Evolutionary conservation across 1,140 invertebrate genomes (phyloP).

Genomic region (Drosophila kurseongensis): DNA sequence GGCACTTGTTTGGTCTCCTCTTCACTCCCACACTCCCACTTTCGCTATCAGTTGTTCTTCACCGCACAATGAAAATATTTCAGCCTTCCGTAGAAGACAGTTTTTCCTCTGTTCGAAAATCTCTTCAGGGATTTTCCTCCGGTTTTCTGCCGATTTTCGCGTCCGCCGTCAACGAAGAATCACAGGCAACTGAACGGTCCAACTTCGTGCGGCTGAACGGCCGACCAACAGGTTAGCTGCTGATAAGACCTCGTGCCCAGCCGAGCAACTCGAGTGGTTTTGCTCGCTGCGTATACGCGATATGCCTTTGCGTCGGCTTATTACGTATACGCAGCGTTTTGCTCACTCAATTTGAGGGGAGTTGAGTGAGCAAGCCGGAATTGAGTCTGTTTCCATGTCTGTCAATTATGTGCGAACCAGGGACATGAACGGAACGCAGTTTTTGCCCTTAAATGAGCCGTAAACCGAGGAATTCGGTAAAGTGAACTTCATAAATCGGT

Average conservation of each 20-base stretch:
- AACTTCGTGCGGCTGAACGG: constrained; percentile 22
- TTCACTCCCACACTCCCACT: constrained; percentile 33
- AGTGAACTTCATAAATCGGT: constrained; percentile 7
- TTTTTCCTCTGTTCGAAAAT: constrained; percentile 26
- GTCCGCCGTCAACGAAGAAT: constrained; percentile 71
- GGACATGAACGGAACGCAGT: constrained; percentile 28
- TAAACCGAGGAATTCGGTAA: constrained; percentile 12
- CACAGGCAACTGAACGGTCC: constrained; percentile 68
- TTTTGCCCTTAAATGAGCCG: background rate
- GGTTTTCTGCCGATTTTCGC: constrained; percentile 52
- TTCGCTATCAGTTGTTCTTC: constrained; percentile 34
- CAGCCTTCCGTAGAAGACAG: constrained; percentile 20
- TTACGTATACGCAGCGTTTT: constrained; percentile 23
- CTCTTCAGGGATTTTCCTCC: constrained; percentile 8
- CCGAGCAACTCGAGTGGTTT: constrained; percentile 25
- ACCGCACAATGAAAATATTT: constrained; percentile 26
- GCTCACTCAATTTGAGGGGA: constrained; percentile 22
- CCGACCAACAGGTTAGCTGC: constrained; percentile 74
- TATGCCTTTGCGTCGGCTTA: constrained; percentile 8
- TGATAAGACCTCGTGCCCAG: constrained; percentile 65
- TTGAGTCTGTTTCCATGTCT: constrained; percentile 22
- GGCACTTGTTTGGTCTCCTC: constrained; percentile 61
- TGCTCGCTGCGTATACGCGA: constrained; percentile 22
- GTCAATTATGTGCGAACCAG: background rate
- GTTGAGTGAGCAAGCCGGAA: constrained; percentile 5